Evolutionary conservation across 2,113 vertebrate species (phyloP).

Genomic region (Dromiciops gliroides): DNA sequence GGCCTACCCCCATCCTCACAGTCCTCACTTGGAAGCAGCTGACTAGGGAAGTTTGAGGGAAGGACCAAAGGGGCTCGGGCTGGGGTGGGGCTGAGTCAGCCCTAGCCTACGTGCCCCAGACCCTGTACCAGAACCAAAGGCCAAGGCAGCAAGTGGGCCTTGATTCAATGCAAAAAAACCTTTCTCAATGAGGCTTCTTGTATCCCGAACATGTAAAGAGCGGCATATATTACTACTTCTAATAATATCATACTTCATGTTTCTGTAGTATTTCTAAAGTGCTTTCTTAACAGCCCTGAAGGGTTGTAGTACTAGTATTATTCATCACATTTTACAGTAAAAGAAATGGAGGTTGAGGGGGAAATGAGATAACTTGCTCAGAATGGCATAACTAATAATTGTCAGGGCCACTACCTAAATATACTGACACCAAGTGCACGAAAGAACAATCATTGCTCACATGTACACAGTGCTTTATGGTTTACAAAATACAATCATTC

Average conservation of each 20-base stretch:
- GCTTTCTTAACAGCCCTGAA: neutral
- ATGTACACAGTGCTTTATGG: neutral
- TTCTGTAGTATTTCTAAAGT: neutral
- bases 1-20: neutral
- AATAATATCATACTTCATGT: neutral
- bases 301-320: neutral
- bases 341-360: neutral
- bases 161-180: neutral
- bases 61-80: neutral
- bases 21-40: neutral
- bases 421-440: neutral
- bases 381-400: neutral
- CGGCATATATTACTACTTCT: neutral
- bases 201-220: neutral
- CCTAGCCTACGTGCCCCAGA: neutral
- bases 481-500: neutral
- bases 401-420: neutral
- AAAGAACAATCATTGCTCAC: neutral
- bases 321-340: neutral
- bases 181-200: neutral
- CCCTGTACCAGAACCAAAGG: neutral
- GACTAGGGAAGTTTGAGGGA: neutral
- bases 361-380: neutral
- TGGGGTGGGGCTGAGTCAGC: neutral
- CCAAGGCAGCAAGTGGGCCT: neutral